phyloP scores from a whole-genome alignment of 2,797 vertebrate species.

The Liasis olivaceus region DNA sequence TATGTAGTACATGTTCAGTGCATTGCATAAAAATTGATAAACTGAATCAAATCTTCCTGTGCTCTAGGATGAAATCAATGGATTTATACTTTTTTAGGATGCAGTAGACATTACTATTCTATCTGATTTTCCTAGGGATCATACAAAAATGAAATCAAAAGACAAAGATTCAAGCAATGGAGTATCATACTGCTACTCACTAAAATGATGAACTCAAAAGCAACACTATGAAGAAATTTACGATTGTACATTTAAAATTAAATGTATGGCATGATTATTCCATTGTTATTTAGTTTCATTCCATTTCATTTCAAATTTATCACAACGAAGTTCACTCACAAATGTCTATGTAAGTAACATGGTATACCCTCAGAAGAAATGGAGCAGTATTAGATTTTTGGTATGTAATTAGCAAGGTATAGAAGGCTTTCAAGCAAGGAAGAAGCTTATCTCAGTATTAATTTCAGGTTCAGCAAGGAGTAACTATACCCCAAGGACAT shows the following conservation, averaged over 20 bases:
- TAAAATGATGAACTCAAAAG: neutral
- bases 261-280: neutral
- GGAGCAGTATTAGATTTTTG: neutral
- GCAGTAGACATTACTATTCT: neutral
- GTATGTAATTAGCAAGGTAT: neutral
- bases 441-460: neutral
- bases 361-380: neutral
- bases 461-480: neutral
- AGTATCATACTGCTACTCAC: neutral
- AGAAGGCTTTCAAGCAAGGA: neutral
- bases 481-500: slow-evolving; percentile 8
- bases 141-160: slow-evolving; percentile 1
- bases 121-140: neutral
- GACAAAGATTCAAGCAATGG: neutral
- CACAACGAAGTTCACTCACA: neutral
- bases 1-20: neutral
- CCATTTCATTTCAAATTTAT: neutral
- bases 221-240: neutral
- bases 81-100: neutral
- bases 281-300: neutral
- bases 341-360: neutral
- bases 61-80: neutral
- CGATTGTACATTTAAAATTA: neutral
- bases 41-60: neutral
- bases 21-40: neutral